A percentile compares a stretch with the other conserved stretches of the same genome.
phyloP scores from a whole-genome alignment of 2,888 invertebrate genomes.

The Junonia oenone region DNA sequence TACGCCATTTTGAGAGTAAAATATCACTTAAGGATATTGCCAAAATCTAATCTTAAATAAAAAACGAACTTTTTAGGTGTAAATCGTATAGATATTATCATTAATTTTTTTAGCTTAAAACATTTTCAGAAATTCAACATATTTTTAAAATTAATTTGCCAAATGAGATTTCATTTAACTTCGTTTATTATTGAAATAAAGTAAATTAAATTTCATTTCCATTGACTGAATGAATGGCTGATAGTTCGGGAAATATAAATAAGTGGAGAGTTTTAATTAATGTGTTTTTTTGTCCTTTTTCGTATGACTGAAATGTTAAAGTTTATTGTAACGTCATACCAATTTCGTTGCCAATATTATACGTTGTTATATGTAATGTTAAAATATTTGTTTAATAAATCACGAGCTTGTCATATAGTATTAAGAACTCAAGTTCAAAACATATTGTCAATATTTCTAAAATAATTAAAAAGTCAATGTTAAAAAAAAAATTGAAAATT shows the following conservation, averaged over 20 bases:
- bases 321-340: slow-evolving; percentile 17
- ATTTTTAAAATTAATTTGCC: background rate
- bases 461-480: slow-evolving; percentile 52
- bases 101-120: slow-evolving; percentile 25
- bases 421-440: slow-evolving; percentile 56
- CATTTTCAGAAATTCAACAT: slow-evolving; percentile 2
- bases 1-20: slow-evolving; percentile 73
- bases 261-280: background rate
- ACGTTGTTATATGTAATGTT: slow-evolving; percentile 22
- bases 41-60: slow-evolving; percentile 48
- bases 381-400: slow-evolving; percentile 38
- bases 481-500: slow-evolving; percentile 40
- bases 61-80: slow-evolving; percentile 42
- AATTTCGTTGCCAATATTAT: slow-evolving; percentile 20
- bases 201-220: background rate
- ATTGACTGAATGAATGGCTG: background rate
- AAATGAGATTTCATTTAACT: background rate
- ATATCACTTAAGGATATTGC: slow-evolving; percentile 67
- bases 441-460: slow-evolving; percentile 65
- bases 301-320: slow-evolving; percentile 1
- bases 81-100: slow-evolving; percentile 18
- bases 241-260: background rate
- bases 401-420: slow-evolving; percentile 68
- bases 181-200: background rate
- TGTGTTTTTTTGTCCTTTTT: background rate